Base-by-base conservation (phyloP, 2,888 invertebrate genomes). In the Heliconius aoede region DNA sequence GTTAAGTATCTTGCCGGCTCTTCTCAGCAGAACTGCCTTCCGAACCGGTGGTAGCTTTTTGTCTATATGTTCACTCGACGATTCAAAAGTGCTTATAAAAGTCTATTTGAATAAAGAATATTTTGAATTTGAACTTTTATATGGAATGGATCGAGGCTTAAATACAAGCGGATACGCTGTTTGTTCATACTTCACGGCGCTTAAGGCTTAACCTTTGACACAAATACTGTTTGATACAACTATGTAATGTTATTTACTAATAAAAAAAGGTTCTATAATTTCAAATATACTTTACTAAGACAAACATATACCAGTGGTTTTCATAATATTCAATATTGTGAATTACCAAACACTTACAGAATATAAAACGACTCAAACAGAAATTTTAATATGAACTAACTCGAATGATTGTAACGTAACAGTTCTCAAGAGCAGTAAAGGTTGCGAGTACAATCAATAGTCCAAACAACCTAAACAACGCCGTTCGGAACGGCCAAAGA, bases 361-460 rank as follows among this genome's bases (percentile, higher is more conserved):
- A 64, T n/a, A 64, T 32, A 32, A 64, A 30, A 64, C 26, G 26
- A 7, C 32, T 32, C 24, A 36, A 40, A 65, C 40, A 40, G 15
- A 46, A 62, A 18, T 73, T 62, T 64, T 64, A 51, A 73, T 36
- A n/a, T 11, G 64, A 62, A 69, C 55, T n/a, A n/a, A 69, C 55
- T 69, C n/a, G 15, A 69, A 51, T 69, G 30, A 65, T 69, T 69
- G 55, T 55, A 32, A 69, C 15, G 30, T 51, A 15, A 36, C 40
- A 28, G 40, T 61, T 62, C 46, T 62, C 72, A 64, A 76, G 72
- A 58, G 74, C 67, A 78, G 74, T 74, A 72, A 78, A 67, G 40
- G 68, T 55, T 69, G 24, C 36, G 24, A 65, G 75, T 72, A 76
- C 74, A 79, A 79, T 79, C 76, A 76, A 79, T 76, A 78, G 74